A percentile compares a stretch with the other conserved stretches of the same genome.
phyloP scores from a whole-genome alignment of 2,797 vertebrate species.

The Melanotaenia parkinsoni region DNA sequence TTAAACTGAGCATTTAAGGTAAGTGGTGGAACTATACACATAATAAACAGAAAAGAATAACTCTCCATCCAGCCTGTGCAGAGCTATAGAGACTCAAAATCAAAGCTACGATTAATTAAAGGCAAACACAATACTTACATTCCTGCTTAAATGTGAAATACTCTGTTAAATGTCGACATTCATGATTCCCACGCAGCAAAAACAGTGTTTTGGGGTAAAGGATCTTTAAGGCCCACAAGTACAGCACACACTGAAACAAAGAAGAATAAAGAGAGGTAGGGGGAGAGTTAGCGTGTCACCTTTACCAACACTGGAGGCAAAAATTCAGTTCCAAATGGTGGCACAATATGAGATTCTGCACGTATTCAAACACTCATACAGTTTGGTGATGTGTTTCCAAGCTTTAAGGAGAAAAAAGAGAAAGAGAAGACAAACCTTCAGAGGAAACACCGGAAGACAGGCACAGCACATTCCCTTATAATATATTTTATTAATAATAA shows the following conservation, averaged over 20 bases:
- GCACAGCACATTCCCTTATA: slow-evolving; percentile 38
- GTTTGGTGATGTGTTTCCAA: slow-evolving; percentile 40
- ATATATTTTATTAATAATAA: slow-evolving; percentile 64
- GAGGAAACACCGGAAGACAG: slow-evolving; percentile 31
- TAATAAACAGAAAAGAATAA: slow-evolving; percentile 63
- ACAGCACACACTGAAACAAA: slow-evolving; percentile 79
- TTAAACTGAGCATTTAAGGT: slow-evolving; percentile 48
- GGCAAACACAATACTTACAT: slow-evolving; percentile 90
- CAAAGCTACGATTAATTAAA: slow-evolving; percentile 24
- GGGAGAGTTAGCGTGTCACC: slow-evolving; percentile 41
- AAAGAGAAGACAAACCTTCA: slow-evolving; percentile 42
- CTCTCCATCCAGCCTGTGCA: slow-evolving; percentile 26
- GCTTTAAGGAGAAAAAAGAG: neutral
- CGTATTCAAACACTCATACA: slow-evolving; percentile 62
- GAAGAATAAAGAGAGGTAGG: slow-evolving; percentile 27
- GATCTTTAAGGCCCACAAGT: slow-evolving; percentile 83
- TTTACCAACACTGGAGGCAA: slow-evolving; percentile 17
- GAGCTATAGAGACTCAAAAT: slow-evolving; percentile 32
- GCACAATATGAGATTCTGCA: slow-evolving; percentile 40
- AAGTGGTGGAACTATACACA: slow-evolving; percentile 31
- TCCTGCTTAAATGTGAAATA: slow-evolving; percentile 99
- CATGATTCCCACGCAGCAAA: slow-evolving; percentile 99
- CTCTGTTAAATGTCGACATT: slow-evolving; percentile 99
- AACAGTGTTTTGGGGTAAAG: slow-evolving; percentile 97
- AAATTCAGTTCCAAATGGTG: slow-evolving; percentile 39